Base-by-base conservation (phyloP, 53 echinoderm and acorn worm species). In the Zoroaster sp. region DNA sequence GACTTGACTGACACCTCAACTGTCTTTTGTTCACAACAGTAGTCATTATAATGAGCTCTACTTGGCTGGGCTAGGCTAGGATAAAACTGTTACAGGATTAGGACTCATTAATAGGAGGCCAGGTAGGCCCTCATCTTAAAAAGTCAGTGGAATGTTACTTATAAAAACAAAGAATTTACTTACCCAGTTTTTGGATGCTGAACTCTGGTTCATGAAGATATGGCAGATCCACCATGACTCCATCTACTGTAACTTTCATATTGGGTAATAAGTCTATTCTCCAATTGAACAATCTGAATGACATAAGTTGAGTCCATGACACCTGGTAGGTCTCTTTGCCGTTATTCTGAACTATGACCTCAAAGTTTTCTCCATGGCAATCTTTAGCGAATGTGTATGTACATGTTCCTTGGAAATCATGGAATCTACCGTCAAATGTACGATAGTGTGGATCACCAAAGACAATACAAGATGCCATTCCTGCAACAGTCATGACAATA, bases 391-490 rank as follows among this genome's bases (percentile, higher is more conserved):
- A 83, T 54, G 93, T 82, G 75, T 97, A 95, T 15, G 96, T 96
- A 53, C 98, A 97, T 2, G 98, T 95, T 3, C 98, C 98, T 70
- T 97, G 98, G 94, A 95, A 98, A 77, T 96, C 94, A 21, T 94
- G 92, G 91, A 91, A 96, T n/a, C 43, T 69, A 30, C 96, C 96
- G 52, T 98, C 98, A 77, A 98, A 98, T 37, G 98, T 98, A 12
- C 95, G 91, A 72, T 96, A 98, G 75, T 98, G 98, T 20, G 98
- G 98, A 47, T 98, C 98, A 46, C 98, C 98, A 87, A 96, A 98
- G 35, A 96, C 98, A 30, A 96, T 95, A 47, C 98, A 98, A 0
- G 98, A 94, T 31, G 94, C 95, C 88, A 94, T 92, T 38, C 92
- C 98, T 98, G 89, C 31, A 66, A 35, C 17, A 33, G 75, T 49